Evolutionary conservation across 2,113 vertebrate species (phyloP), one percentile per base, ranked within the genome.

Genomic region (Uropsilus gracilis): DNA sequence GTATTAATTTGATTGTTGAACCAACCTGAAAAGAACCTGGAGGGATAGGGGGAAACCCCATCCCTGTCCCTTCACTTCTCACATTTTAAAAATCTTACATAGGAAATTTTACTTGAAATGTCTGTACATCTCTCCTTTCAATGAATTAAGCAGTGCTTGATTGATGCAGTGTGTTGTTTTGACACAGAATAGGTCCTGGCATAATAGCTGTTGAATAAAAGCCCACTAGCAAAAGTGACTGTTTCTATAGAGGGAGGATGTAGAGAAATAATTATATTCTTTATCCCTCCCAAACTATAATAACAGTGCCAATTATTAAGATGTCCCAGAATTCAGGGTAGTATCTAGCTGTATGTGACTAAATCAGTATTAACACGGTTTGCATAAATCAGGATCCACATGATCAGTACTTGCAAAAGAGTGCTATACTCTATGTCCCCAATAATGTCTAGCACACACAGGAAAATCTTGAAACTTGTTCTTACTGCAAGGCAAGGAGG

Each of bases 341-440:
- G 32, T 50, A 34, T 18, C 46, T 64, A 69, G n/a, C 13, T 30
- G 4, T 32, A 13, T 4, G 42, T 57, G 68, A 61, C 10, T 13
- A 18, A 3, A 18, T 14, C 0, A 22, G 24, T 17, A 76, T 64
- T 6, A 50, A 88, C 37, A 34, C 82, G 9, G 12, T 63, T n/a
- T 73, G 28, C 32, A 11, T 34, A 88, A 77, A 71, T 53, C 48
- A 50, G 16, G 17, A 73, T 8, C 20, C 76, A 89, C 11, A 86
- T 63, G 66, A 34, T 39, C 50, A n/a, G 44, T 44, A 16, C 53
- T 16, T 63, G 10, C 7, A 24, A 42, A 83, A 26, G 20, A 17
- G 3, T 64, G 34, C 44, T 7, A 2, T 1, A 1, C 13, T 50
- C 37, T 3, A 2, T 5, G 11, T 4, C 46, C 24, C 28, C 69